Base-by-base conservation (phyloP, 2,888 invertebrate genomes). In the Tipula helvola region DNA sequence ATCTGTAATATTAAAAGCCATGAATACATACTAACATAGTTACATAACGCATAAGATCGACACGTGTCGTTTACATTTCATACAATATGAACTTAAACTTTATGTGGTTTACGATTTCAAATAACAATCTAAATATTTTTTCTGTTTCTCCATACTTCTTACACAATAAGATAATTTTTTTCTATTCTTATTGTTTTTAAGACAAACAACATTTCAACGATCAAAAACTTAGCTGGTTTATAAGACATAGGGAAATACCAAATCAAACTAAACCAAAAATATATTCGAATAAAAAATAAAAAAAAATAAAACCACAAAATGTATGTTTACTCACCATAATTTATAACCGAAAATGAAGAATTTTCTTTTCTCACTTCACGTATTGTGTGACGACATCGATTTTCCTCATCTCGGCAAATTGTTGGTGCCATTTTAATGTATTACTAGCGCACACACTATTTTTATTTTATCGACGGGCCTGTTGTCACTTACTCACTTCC, bases 351-450 rank as follows among this genome's bases (percentile, higher is more conserved):
- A 86, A 88, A 88, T 86, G 89, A 57, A 86, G 88, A 87, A 84
- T 84, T 84, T 84, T 84, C 84, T 88, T 87, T 87, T 87, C 87
- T 87, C 87, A 88, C 86, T 87, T 87, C 88, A 87, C 88, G 88
- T 39, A 88, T 87, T 13, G 88, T 88, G 2, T 88, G 88, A 47
- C 89, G 89, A 86, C 89, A 89, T 87, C 90, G 89, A 84, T 88
- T 88, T 87, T 90, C 90, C 87, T 91, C 91, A 86, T 90, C 90
- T 36, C 90, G 89, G 87, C 91, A 91, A 88, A 91, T 90, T 88
- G 91, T 91, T 87, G 91, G 91, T 88, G 91, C 90, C 91, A 91
- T 91, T 16, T 88, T 83, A 47, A 71, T 71, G 18, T 71, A 28
- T 71, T 71, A 28, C 18, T 16, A 8, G 10, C 71, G 8, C 71